Percentiles rank a stretch among this genome's conserved stretches.
Evolutionary conservation across 23 tunicate genomes (phyloP).

Genomic region (Diplosoma virens): DNA sequence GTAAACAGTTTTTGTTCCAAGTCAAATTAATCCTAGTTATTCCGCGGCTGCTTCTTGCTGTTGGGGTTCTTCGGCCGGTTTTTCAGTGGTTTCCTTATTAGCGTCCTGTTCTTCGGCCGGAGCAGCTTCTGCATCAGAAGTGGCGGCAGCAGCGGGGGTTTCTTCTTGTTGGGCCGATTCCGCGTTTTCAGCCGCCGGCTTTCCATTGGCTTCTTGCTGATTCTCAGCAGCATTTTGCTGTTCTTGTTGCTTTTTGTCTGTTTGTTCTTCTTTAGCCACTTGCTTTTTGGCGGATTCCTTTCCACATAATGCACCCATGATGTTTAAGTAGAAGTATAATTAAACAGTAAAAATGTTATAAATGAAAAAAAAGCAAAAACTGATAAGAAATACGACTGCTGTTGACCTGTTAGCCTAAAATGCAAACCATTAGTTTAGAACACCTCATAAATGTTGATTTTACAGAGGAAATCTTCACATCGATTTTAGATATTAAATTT

Average conservation of each 20-base stretch:
- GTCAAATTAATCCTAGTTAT: too few relatives aligned
- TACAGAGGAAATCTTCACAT: too few relatives aligned
- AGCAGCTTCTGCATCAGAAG: neutral
- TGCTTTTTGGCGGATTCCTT: conserved; percentile 46
- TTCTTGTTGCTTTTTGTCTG: conserved; percentile 8
- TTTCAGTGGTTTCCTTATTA: conserved; percentile 21
- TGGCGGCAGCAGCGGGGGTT: neutral
- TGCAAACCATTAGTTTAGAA: too few relatives aligned
- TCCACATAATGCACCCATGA: conserved; percentile 67
- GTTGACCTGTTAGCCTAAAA: too few relatives aligned
- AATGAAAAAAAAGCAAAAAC: too few relatives aligned
- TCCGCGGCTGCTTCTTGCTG: neutral
- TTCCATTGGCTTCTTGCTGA: conserved; percentile 53
- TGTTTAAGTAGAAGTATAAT: neutral
- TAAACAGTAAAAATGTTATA: neutral
- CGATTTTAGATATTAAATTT: too few relatives aligned
- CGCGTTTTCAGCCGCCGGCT: conserved; percentile 21
- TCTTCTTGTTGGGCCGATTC: conserved; percentile 3
- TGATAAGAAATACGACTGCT: too few relatives aligned
- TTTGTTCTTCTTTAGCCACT: conserved; percentile 31
- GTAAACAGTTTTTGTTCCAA: neutral
- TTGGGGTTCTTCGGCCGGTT: conserved; percentile 18
- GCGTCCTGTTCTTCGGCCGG: conserved; percentile 7
- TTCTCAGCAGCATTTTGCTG: conserved; percentile 24
- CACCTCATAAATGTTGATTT: too few relatives aligned